These are phyloP conservation scores for Periplaneta americana DNA, from an alignment of 1,140 invertebrate genomes.

Conservation along the genomic window DNA sequence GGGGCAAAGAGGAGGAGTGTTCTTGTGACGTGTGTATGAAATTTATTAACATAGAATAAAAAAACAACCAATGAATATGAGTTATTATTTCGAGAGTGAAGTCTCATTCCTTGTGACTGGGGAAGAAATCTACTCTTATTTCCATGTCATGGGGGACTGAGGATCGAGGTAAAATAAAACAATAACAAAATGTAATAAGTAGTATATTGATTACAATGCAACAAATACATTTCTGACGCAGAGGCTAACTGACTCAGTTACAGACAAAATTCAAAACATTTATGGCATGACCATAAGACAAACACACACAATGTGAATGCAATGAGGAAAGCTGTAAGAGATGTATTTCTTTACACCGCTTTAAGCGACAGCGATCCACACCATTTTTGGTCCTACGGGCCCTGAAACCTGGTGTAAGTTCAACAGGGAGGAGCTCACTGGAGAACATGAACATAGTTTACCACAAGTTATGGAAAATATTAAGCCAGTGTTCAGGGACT, in stretches of 20 bases:
- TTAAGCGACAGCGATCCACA: neutral
- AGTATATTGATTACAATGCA: neutral
- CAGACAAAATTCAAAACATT: neutral
- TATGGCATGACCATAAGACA: neutral
- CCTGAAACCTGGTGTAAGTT: neutral
- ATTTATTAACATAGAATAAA: too few relatives aligned
- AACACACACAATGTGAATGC: neutral
- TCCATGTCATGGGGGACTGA: neutral
- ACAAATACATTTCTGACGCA: neutral
- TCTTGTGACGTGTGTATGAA: too few relatives aligned
- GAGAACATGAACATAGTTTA: neutral
- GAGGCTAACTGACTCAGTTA: neutral
- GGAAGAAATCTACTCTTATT: neutral
- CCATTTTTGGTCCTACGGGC: neutral
- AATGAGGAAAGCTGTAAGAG: neutral
- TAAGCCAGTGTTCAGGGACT: neutral
- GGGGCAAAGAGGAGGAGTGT: too few relatives aligned
- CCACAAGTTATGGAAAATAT: neutral
- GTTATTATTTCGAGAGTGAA: too few relatives aligned
- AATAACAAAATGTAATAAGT: neutral
- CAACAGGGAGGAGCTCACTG: neutral
- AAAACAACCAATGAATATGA: too few relatives aligned
- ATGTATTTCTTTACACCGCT: neutral
- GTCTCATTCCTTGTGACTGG: too few relatives aligned
- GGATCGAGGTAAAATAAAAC: neutral